Evolutionary conservation across 2,797 vertebrate species (phyloP).

Genomic region (Phaenicophaeus curvirostris): DNA sequence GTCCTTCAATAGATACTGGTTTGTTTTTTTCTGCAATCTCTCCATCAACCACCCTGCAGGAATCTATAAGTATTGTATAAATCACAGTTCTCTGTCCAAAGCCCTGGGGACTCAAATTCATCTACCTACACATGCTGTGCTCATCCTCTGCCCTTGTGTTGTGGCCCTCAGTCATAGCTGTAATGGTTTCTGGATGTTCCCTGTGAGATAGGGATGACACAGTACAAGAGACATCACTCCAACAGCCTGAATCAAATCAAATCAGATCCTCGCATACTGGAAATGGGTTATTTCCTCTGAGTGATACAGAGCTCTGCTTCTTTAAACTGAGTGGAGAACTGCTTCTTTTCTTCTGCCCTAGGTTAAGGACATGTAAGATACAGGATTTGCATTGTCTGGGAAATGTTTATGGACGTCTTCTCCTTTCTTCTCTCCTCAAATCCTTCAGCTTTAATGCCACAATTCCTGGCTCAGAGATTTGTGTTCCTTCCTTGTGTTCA

Average conservation of each 20-base stretch:
- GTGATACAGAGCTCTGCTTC: neutral
- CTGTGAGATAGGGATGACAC: neutral
- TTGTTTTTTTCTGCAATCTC: neutral
- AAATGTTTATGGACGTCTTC: neutral
- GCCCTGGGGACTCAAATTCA: neutral
- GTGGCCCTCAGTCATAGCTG: rapidly evolving
- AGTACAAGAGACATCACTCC: neutral
- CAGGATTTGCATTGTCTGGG: neutral
- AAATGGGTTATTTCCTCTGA: neutral
- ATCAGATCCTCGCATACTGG: neutral
- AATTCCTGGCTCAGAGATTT: neutral
- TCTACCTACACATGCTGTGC: neutral
- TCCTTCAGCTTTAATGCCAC: neutral
- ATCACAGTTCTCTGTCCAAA: neutral
- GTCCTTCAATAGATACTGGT: neutral
- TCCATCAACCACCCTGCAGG: neutral
- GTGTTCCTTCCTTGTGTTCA: neutral
- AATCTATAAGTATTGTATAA: neutral
- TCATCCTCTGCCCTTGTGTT: neutral
- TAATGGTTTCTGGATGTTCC: neutral
- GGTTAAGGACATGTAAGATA: neutral
- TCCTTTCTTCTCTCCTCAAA: neutral
- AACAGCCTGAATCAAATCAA: neutral
- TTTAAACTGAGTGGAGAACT: neutral
- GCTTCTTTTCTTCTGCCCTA: neutral